A percentile compares a stretch with the other conserved stretches of the same genome.
phyloP scores from a whole-genome alignment of 2,797 vertebrate genomes.

The Acanthopagrus latus region DNA sequence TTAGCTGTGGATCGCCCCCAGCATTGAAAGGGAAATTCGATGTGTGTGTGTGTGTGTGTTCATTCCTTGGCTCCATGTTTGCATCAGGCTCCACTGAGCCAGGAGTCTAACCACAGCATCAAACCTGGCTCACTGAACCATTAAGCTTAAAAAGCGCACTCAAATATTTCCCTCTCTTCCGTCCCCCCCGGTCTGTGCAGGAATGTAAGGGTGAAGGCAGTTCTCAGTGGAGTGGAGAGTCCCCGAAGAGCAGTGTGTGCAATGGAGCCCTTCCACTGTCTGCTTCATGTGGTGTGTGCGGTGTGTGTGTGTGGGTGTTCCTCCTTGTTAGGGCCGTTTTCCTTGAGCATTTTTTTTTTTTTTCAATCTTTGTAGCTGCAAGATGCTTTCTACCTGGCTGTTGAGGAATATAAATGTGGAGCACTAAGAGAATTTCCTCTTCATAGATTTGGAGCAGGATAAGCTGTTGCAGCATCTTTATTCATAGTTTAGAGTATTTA shows the following conservation, averaged over 20 bases:
- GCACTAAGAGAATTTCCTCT: not conserved
- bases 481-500: constrained; percentile 13
- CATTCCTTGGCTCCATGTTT: constrained; percentile 40
- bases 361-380: constrained; percentile 1
- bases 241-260: constrained; percentile 56
- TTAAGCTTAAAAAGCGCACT: constrained; percentile 57
- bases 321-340: not conserved
- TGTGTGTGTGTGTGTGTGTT: constrained; percentile 18
- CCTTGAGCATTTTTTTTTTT: not conserved
- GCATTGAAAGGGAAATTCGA: constrained; percentile 26
- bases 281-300: constrained; percentile 29
- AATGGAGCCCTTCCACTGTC: constrained; percentile 45
- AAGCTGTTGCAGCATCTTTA: not conserved
- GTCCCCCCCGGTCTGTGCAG: constrained; percentile 41
- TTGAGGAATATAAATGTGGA: constrained; percentile 14
- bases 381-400: not conserved
- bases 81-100: constrained; percentile 49
- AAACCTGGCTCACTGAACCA: constrained; percentile 63
- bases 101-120: constrained; percentile 44
- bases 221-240: constrained; percentile 50
- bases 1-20: constrained; percentile 55
- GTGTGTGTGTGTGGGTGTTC: not conserved
- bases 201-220: constrained; percentile 55
- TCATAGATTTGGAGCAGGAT: not conserved
- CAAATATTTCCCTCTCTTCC: constrained; percentile 41